Evolutionary conservation across 2,888 invertebrate species (phyloP), one percentile per base, ranked within the genome.

Genomic region (Hyalella azteca): DNA sequence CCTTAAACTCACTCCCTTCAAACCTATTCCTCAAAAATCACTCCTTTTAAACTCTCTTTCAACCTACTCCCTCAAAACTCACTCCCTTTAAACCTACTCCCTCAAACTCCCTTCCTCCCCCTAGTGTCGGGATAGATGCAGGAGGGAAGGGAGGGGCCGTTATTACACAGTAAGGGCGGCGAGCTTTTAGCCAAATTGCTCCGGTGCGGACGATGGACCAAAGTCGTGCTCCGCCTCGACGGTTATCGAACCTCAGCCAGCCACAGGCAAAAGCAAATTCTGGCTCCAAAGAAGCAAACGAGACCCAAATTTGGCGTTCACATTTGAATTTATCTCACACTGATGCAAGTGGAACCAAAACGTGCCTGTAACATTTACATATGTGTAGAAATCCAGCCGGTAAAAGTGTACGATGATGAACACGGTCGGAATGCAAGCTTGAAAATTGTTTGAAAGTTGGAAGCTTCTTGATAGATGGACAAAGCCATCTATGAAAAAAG

Each of bases 171-270:
- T 66, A 66, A 66, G 66, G 66, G 29, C 66, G 36, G 36, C 19
- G 66, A 19, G 66, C 66, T 66, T 66, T 66, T 66, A 66, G 66
- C 66, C 9, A 66, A 66, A 66, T 66, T 66, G 66, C 66, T 36
- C 66, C 66, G 36, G 36, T 36, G 19, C 66, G 9, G 54, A n/a
- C 66, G n/a, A 66, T 66, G 66, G 66, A 36, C 66, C 66, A n/a
- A 32, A 66, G 66, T 15, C 66, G 13, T 3, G 66, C 36, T 22
- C 19, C 26, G 15, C 66, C 11, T 32, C 32, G 19, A 36, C 36
- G 36, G 36, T 66, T 29, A 66, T 66, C 66, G 66, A 36, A 22
- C 66, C 36, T 32, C 66, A 32, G 66, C 66, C 66, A 66, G 54
- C 54, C 22, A 29, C 54, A 26, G 7, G 22, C 54, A 4, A 22